Percentiles rank a stretch among this genome's conserved stretches.
Conservation (phyloP, 2,113 vertebrate genomes). For the Marmota flaviventris region DNA sequence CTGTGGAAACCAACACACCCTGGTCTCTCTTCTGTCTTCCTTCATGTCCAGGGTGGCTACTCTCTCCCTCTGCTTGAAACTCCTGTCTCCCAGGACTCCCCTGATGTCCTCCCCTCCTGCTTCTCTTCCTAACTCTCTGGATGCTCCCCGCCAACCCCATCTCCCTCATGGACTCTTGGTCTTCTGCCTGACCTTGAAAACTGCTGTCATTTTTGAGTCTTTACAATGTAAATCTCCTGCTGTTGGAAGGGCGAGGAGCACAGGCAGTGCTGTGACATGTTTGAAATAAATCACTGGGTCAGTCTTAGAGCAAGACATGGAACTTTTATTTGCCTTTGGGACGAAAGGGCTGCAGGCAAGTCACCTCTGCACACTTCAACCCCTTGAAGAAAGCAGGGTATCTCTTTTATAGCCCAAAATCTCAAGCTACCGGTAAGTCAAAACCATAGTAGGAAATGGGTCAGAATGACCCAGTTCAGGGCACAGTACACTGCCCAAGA, state of each 20-base stretch:
- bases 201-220: neutral
- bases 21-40: neutral
- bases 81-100: neutral
- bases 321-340: too few relatives aligned
- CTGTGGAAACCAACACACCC: neutral
- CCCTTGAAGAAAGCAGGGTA: too few relatives aligned
- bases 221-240: neutral
- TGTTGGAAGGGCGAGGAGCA: neutral
- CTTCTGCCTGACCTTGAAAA: neutral
- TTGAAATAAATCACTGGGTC: too few relatives aligned
- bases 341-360: too few relatives aligned
- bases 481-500: too few relatives aligned
- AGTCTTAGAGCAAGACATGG: too few relatives aligned
- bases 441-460: too few relatives aligned
- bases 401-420: too few relatives aligned
- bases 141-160: neutral
- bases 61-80: neutral
- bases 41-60: neutral
- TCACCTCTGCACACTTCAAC: too few relatives aligned
- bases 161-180: neutral
- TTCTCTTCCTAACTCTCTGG: neutral
- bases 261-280: neutral
- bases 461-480: too few relatives aligned
- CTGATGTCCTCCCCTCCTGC: neutral
- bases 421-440: too few relatives aligned